phyloP scores from a whole-genome alignment of 2,797 vertebrate genomes.

The Setipinna tenuifilis region DNA sequence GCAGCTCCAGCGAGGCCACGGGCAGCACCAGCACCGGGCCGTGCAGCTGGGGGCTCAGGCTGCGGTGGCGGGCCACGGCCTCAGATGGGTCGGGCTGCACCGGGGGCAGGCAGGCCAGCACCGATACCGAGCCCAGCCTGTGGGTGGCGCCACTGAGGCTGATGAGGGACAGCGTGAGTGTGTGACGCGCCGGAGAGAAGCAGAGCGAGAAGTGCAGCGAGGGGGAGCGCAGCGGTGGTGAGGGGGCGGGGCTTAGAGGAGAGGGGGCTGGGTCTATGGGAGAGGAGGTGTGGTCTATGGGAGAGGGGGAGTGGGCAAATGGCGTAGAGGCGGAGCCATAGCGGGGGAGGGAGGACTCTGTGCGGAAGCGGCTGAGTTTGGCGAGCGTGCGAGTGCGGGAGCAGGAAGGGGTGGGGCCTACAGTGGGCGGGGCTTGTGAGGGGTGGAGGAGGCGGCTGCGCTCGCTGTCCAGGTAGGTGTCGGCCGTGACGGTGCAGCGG shows the following conservation, averaged over 20 bases:
- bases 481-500: conserved; percentile 68
- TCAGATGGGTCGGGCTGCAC: conserved; percentile 64
- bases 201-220: conserved; percentile 74
- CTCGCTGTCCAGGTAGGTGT: conserved; percentile 58
- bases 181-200: conserved; percentile 68
- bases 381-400: too few relatives aligned
- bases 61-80: conserved; percentile 51
- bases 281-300: not conserved
- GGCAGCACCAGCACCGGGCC: conserved; percentile 64
- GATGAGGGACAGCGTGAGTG: conserved; percentile 68
- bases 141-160: conserved; percentile 63
- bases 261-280: not conserved
- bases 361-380: conserved; percentile 19
- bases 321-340: conserved; percentile 59
- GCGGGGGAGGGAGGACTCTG: conserved; percentile 64
- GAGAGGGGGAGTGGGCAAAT: not conserved
- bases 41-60: conserved; percentile 55
- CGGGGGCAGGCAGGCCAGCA: conserved; percentile 73
- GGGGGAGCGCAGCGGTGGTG: conserved; percentile 31
- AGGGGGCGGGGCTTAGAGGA: not conserved
- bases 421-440: conserved; percentile 32
- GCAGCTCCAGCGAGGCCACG: conserved; percentile 67
- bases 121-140: conserved; percentile 67
- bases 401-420: conserved; percentile 10
- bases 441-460: conserved; percentile 61